A percentile compares a stretch with the other conserved stretches of the same genome.
Conservation (phyloP, 2,113 vertebrate species). For the Chlamydotis undulata region DNA sequence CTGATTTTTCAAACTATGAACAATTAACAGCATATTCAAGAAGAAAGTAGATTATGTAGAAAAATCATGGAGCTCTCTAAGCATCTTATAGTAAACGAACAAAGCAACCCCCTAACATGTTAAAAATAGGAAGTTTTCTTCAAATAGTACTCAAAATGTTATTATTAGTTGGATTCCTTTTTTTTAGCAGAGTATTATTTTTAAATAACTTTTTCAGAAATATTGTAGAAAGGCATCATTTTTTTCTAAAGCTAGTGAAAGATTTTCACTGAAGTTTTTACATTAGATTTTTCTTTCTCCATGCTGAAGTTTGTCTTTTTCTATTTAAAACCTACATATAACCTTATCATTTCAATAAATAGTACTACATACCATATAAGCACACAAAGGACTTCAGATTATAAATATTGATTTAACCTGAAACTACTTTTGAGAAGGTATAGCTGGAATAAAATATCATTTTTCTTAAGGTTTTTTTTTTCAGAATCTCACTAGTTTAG, state of each 20-base stretch:
- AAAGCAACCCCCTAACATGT: neutral
- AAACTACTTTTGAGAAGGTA: neutral
- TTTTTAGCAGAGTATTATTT: neutral
- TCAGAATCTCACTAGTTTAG: neutral
- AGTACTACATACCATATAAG: neutral
- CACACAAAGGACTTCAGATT: neutral
- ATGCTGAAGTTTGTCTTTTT: neutral
- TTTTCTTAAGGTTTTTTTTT: neutral
- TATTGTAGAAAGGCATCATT: rapidly evolving
- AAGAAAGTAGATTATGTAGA: neutral
- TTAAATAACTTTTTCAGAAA: neutral
- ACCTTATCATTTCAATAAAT: neutral
- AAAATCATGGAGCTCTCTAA: neutral
- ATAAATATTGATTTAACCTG: neutral
- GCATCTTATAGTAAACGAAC: neutral
- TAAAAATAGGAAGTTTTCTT: neutral
- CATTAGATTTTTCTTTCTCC: neutral
- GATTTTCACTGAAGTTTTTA: neutral
- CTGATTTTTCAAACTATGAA: neutral
- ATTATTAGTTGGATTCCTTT: neutral
- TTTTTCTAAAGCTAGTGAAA: neutral
- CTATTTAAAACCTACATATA: neutral
- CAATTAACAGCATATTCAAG: neutral
- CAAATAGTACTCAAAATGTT: neutral
- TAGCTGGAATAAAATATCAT: neutral